Evolutionary conservation across 2,113 vertebrate genomes (phyloP).

Genomic region (Ictidomys tridecemlineatus): DNA sequence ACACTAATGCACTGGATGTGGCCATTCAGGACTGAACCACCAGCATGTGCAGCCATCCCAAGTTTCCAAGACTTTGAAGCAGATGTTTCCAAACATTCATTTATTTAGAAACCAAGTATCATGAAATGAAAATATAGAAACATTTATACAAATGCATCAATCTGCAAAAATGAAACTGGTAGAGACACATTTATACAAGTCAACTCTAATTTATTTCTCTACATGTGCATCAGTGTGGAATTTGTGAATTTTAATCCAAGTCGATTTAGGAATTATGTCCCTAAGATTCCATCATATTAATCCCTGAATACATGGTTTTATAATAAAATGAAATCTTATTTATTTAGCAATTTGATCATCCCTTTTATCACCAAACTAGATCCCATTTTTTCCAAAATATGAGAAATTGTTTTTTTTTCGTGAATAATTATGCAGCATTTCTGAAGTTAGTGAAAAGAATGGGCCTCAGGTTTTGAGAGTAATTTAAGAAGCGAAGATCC

Average conservation of each 20-base stretch:
- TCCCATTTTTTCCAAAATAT: background rate
- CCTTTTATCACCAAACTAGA: background rate
- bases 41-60: background rate
- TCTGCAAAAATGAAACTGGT: slow-evolving; percentile 28
- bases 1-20: rapidly evolving
- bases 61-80: background rate
- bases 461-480: background rate
- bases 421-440: background rate
- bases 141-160: slow-evolving; percentile 1
- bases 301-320: background rate
- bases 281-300: background rate
- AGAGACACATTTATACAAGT: slow-evolving; percentile 53
- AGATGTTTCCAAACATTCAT: slow-evolving; percentile 53
- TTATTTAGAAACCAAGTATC: slow-evolving; percentile 33
- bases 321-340: background rate
- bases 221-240: slow-evolving; percentile 9
- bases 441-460: background rate
- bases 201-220: slow-evolving; percentile 44
- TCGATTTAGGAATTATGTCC: slow-evolving; percentile 39
- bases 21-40: background rate
- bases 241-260: slow-evolving; percentile 38
- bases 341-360: background rate
- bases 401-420: background rate
- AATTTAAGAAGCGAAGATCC: slow-evolving; percentile 18
- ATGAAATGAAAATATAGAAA: slow-evolving; percentile 58